These are phyloP conservation scores for Acronicta psi DNA, from an alignment of 2,888 invertebrate species.

Conservation along the genomic window DNA sequence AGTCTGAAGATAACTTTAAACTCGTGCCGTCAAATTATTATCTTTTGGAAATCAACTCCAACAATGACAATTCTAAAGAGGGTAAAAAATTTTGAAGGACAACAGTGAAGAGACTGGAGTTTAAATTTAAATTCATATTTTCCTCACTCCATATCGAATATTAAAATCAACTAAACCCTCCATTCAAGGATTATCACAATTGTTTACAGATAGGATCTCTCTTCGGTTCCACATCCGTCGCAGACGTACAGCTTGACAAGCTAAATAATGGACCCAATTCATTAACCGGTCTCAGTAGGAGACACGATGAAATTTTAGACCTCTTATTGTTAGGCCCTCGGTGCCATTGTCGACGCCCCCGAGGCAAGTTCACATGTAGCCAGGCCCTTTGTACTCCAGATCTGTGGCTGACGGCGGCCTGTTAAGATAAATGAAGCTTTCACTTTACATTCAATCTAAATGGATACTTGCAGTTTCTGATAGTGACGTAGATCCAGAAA, in stretches of 20 bases:
- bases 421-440: constrained; percentile 80
- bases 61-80: not conserved
- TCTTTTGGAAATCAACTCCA: not conserved
- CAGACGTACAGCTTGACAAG: constrained; percentile 56
- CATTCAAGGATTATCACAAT: constrained; percentile 46
- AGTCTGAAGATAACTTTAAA: not conserved
- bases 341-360: constrained; percentile 71
- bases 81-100: not conserved
- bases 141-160: constrained; percentile 17
- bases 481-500: constrained; percentile 29
- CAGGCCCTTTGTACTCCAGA: constrained; percentile 71
- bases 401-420: constrained; percentile 78
- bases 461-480: constrained; percentile 38
- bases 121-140: constrained; percentile 21
- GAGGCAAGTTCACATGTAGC: constrained; percentile 75
- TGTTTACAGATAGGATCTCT: constrained; percentile 47
- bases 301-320: constrained; percentile 69
- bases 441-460: constrained; percentile 78
- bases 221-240: constrained; percentile 55
- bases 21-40: not conserved
- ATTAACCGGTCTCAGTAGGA: constrained; percentile 61
- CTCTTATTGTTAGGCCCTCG: constrained; percentile 66
- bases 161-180: constrained; percentile 21
- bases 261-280: constrained; percentile 65
- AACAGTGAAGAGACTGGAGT: not conserved